A percentile compares a stretch with the other conserved stretches of the same genome.
Conservation (phyloP, 2,888 invertebrate species). For the Argynnis bischoffii region DNA sequence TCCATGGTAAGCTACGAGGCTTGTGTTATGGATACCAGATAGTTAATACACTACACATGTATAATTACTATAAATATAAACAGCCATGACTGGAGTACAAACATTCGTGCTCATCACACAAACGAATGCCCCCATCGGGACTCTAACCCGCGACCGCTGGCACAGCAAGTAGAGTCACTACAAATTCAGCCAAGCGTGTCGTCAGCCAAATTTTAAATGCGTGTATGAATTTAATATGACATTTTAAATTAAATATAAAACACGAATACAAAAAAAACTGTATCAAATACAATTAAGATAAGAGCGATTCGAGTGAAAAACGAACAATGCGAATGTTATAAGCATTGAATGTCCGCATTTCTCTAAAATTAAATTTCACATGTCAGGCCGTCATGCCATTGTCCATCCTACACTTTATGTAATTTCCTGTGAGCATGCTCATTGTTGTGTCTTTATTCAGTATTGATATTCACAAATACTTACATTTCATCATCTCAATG, state of each 20-base stretch:
- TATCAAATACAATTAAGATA: slow-evolving; percentile 3
- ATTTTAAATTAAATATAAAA: not conserved
- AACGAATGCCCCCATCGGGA: too few relatives aligned
- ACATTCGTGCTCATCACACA: too few relatives aligned
- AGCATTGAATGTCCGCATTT: slow-evolving; percentile 26
- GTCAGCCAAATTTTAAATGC: not conserved
- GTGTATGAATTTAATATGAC: not conserved
- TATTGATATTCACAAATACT: not conserved
- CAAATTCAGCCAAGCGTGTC: too few relatives aligned
- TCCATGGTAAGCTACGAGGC: too few relatives aligned
- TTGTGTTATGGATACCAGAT: too few relatives aligned
- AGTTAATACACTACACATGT: too few relatives aligned
- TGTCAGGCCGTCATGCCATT: slow-evolving; percentile 24
- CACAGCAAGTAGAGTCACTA: too few relatives aligned
- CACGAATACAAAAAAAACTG: not conserved
- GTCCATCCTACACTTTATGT: slow-evolving; percentile 24
- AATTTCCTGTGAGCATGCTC: slow-evolving; percentile 25
- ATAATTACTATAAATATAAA: too few relatives aligned
- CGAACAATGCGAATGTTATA: slow-evolving; percentile 6
- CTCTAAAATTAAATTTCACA: slow-evolving; percentile 29
- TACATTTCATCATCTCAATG: not conserved
- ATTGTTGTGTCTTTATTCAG: not conserved
- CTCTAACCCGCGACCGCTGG: too few relatives aligned
- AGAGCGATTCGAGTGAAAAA: not conserved
- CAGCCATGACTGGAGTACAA: too few relatives aligned